These are phyloP conservation scores for Aphelinus certus DNA, from an alignment of 1,140 invertebrate species.

Conservation along the genomic window DNA sequence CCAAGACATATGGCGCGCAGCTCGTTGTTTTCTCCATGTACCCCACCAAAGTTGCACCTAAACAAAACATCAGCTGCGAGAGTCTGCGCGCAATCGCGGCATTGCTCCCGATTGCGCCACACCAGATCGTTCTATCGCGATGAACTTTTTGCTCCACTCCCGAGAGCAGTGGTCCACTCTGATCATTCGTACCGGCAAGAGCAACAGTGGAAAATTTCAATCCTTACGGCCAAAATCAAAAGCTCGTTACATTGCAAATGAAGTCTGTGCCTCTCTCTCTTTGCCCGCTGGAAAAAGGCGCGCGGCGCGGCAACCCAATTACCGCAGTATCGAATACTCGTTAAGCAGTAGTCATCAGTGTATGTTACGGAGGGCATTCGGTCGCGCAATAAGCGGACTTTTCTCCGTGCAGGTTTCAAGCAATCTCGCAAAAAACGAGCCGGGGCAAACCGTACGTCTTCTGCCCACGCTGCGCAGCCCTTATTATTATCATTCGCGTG, in stretches of 20 bases:
- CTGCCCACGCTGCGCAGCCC: neutral
- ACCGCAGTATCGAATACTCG: conserved; percentile 52
- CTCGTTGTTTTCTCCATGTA: too few species aligned
- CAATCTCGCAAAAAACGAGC: conserved; percentile 14
- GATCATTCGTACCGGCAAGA: neutral
- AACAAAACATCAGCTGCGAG: too few species aligned
- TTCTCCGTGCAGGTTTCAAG: neutral
- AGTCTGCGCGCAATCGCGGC: too few species aligned
- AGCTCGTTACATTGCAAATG: conserved; percentile 42
- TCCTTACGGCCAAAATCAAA: conserved; percentile 35
- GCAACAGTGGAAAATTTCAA: conserved; percentile 13
- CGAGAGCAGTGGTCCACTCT: neutral
- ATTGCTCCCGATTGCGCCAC: too few species aligned
- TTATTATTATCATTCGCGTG: conserved; percentile 28
- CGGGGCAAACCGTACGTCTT: neutral
- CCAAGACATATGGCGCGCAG: too few species aligned
- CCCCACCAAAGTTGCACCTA: too few species aligned
- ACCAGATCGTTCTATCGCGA: too few species aligned
- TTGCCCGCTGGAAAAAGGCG: conserved; percentile 31
- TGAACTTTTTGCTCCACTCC: too few species aligned
- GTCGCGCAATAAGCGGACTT: conserved; percentile 21
- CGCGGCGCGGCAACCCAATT: conserved; percentile 44
- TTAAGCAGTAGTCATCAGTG: conserved; percentile 50
- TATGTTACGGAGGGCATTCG: conserved; percentile 31
- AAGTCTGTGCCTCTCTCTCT: conserved; percentile 1